Conservation (phyloP, 2,797 vertebrate species). For the Phylloscopus collybita region DNA sequence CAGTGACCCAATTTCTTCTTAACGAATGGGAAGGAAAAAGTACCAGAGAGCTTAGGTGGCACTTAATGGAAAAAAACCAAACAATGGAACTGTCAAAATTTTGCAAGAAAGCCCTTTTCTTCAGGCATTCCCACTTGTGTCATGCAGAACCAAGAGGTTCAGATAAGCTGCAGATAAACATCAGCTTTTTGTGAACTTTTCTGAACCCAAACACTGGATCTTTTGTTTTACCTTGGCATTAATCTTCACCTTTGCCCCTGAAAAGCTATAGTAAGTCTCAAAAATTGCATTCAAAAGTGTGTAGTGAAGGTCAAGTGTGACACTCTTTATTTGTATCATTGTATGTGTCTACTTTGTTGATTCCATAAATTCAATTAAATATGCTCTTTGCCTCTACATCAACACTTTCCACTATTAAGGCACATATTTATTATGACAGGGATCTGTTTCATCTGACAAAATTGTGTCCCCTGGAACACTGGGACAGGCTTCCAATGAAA, state of each 20-base stretch:
- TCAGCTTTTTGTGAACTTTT: neutral
- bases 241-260: neutral
- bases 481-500: neutral
- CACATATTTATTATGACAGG: neutral
- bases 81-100: neutral
- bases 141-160: neutral
- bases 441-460: neutral
- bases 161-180: conserved; percentile 16
- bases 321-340: neutral
- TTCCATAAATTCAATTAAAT: neutral
- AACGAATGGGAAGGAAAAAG: neutral
- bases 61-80: neutral
- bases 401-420: neutral
- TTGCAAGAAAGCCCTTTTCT: neutral
- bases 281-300: neutral
- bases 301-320: neutral
- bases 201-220: neutral
- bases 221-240: conserved; percentile 33
- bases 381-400: neutral
- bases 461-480: neutral
- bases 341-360: neutral
- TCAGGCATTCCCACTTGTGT: neutral
- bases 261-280: neutral
- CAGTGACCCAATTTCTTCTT: neutral
- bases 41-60: neutral